Percentiles rank a stretch among this genome's conserved stretches.
Evolutionary conservation across 2,113 vertebrate species (phyloP).

Genomic region (Candoia aspera): DNA sequence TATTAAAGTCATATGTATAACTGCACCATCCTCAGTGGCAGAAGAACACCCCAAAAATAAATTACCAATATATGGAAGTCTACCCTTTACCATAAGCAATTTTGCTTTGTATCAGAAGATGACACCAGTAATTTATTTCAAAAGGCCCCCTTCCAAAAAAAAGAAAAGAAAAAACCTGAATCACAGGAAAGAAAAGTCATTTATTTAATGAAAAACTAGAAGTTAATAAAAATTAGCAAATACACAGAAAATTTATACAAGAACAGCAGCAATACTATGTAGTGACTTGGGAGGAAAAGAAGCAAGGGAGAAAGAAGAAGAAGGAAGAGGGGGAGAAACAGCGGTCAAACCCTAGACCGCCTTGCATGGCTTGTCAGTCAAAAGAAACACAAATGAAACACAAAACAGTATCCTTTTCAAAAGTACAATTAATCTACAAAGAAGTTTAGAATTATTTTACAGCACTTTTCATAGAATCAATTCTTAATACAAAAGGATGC

Average conservation of each 20-base stretch:
- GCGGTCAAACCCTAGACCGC: conserved; percentile 65
- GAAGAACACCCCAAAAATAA: conserved; percentile 30
- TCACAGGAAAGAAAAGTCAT: conserved; percentile 95
- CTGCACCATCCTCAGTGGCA: not conserved
- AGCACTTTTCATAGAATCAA: conserved; percentile 82
- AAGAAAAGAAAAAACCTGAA: conserved; percentile 74
- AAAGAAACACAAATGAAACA: conserved; percentile 63
- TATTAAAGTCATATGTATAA: conserved; percentile 5
- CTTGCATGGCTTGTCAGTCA: conserved; percentile 80
- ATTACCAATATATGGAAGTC: conserved; percentile 69
- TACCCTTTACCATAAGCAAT: conserved; percentile 71
- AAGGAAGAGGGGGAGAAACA: conserved; percentile 34
- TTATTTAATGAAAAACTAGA: conserved; percentile 99
- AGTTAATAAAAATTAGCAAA: conserved; percentile 90
- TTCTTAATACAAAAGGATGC: conserved; percentile 90
- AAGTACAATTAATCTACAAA: conserved; percentile 92
- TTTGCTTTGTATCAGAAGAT: conserved; percentile 72
- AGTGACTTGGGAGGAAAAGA: conserved; percentile 77
- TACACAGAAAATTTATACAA: conserved; percentile 81
- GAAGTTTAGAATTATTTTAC: conserved; percentile 94
- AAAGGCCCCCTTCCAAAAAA: conserved; percentile 72
- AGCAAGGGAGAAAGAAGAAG: not conserved
- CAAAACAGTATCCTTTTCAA: conserved; percentile 76
- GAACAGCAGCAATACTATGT: conserved; percentile 87
- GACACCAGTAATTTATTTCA: conserved; percentile 68